phyloP scores from a whole-genome alignment of 92 coral and sea anemone species.

The Diadumene lineata region DNA sequence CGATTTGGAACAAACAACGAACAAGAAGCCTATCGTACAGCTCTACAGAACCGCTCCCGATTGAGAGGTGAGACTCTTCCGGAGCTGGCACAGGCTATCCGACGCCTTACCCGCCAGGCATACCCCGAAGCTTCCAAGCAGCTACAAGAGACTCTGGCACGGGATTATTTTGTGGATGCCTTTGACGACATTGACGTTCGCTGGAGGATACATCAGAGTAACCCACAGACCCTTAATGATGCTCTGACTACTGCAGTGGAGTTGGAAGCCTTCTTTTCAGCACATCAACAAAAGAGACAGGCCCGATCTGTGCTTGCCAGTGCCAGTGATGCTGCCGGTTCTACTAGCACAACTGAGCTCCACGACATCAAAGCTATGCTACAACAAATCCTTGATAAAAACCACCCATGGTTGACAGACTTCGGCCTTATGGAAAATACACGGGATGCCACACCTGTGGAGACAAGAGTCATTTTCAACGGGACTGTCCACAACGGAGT shows the following conservation, averaged over 20 bases:
- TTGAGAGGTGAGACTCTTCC: constrained; percentile 16
- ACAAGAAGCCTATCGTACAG: not conserved
- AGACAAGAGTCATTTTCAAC: not conserved
- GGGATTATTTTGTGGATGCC: not conserved
- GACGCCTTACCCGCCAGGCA: not conserved
- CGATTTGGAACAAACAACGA: not conserved
- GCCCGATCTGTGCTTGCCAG: not conserved
- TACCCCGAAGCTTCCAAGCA: not conserved
- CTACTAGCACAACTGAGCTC: not conserved
- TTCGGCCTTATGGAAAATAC: too few species aligned
- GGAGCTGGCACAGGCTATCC: constrained; percentile 12
- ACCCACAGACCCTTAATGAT: not conserved
- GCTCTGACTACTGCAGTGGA: not conserved
- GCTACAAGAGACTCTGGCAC: constrained; percentile 1
- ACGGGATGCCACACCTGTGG: not conserved
- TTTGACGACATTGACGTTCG: not conserved
- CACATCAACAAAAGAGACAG: not conserved
- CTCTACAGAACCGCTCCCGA: not conserved
- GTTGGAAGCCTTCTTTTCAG: not conserved
- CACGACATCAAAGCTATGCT: not conserved
- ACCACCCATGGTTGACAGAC: too few species aligned
- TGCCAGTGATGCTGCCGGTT: not conserved
- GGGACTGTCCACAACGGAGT: not conserved
- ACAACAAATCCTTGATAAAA: not conserved
- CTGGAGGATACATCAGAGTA: not conserved